These are phyloP conservation scores for Parazoanthus atlanticus DNA, from an alignment of 92 coral and sea anemone species.

Conservation along the genomic window DNA sequence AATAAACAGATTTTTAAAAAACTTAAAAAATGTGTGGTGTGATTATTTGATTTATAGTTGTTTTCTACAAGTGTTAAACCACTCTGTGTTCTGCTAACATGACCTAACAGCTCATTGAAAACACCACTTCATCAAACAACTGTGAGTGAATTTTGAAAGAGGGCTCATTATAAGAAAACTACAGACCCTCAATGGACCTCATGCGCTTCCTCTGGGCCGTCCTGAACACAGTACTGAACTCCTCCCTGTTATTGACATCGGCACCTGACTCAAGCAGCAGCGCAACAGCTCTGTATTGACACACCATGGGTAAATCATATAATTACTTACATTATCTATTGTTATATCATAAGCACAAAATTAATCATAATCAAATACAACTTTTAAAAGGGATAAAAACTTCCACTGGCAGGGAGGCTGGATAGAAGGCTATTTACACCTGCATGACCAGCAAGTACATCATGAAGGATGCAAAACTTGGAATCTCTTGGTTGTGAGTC, in stretches of 20 bases:
- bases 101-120: not conserved
- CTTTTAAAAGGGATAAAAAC: too few species aligned
- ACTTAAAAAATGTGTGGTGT: too few species aligned
- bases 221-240: constrained; percentile 85
- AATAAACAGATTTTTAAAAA: too few species aligned
- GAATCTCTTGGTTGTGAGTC: too few species aligned
- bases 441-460: too few species aligned
- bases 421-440: too few species aligned
- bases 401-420: too few species aligned
- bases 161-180: not conserved
- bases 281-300: constrained; percentile 62
- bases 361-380: too few species aligned
- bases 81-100: not conserved
- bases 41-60: not conserved
- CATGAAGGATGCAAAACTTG: too few species aligned
- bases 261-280: constrained; percentile 88
- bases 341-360: not conserved
- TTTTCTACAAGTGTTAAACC: not conserved
- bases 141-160: not conserved
- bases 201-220: constrained; percentile 80
- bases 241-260: constrained; percentile 85
- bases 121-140: not conserved
- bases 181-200: constrained; percentile 88
- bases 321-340: too few species aligned
- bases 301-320: not conserved